phyloP scores from a whole-genome alignment of 92 coral and sea anemone species.

The Siderastrea radians region DNA sequence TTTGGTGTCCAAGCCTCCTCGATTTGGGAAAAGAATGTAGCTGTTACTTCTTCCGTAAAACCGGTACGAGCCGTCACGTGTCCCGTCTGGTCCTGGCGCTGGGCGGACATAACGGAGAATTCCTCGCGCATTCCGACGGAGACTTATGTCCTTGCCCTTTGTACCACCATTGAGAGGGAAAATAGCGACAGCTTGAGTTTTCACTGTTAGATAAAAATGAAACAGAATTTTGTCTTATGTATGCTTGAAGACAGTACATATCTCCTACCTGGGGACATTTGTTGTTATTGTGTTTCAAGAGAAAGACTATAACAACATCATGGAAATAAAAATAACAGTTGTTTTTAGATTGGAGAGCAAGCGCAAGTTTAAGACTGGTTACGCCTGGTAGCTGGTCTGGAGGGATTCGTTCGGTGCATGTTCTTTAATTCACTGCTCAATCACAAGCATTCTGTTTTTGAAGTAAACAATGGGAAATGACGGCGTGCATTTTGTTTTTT shows the following conservation, averaged over 20 bases:
- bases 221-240: neutral
- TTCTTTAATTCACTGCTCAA: no score
- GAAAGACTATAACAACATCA: no score
- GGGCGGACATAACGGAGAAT: slow-evolving; percentile 47
- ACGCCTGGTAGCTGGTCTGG: no score
- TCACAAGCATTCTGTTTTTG: no score
- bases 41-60: slow-evolving; percentile 63
- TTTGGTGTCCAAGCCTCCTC: slow-evolving; percentile 68
- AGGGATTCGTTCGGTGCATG: no score
- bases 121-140: slow-evolving; percentile 49
- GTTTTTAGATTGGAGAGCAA: no score
- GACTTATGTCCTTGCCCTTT: slow-evolving; percentile 60
- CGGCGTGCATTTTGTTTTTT: no score
- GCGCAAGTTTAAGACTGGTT: no score
- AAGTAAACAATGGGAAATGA: no score
- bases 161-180: slow-evolving; percentile 63
- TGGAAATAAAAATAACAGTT: no score
- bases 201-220: slow-evolving; percentile 11
- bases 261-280: no score
- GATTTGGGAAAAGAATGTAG: slow-evolving; percentile 58
- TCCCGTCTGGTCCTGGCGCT: slow-evolving; percentile 68
- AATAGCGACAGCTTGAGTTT: slow-evolving; percentile 64
- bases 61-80: slow-evolving; percentile 68
- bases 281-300: no score
- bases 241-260: neutral